Base-by-base conservation (phyloP, 92 coral and sea anemone genomes). In the Scolanthus callimorphus region DNA sequence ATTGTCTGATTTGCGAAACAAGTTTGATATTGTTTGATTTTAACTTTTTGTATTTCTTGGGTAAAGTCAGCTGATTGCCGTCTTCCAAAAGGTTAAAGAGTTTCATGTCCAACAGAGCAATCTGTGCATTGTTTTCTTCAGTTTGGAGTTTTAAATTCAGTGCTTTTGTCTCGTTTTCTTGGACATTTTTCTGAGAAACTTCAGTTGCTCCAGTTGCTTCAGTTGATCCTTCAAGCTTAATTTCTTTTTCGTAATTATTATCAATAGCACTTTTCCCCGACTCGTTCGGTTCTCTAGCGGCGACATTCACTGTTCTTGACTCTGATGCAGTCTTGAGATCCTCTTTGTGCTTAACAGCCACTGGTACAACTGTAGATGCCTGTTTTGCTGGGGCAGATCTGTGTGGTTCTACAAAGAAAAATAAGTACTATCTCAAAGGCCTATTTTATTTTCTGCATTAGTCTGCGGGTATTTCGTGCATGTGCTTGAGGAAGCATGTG, bases 21-120 rank as follows among this genome's bases (percentile, higher is more conserved):
- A 82, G 74, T 52, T 70, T 78, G 1, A 50, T 11, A 61, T 76
- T 81, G 25, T 74, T n/a, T 11, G 89, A 65, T 46, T 82, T 87
- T 11, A 87, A 76, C 48, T 78, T 87, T 31, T 81, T 77, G 49
- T 87, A 87, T 65, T 67, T 78, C 27, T 63, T 47, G 2, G 96
- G 96, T 67, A 83, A 43, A 38, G 65, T 28, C 30, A 82, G 68
- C 3, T 57, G 67, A 25, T 68, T 39, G 2, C 78, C 86, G 29
- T 69, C 80, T 22, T 52, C 70, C 11, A 50, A 11, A 21, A 85
- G 89, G 34, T 68, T 51, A 62, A 87, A 68, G 8, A 21, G 39
- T 31, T 78, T 44, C 55, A 17, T 24, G n/a, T 51, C 19, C 17
- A 19, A 48, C 31, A 34, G 41, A 6, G 6, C 6, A 6, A 34